These are phyloP conservation scores for Epinephelus malabaricus DNA, from an alignment of 2,797 vertebrate species.

Conservation along the genomic window DNA sequence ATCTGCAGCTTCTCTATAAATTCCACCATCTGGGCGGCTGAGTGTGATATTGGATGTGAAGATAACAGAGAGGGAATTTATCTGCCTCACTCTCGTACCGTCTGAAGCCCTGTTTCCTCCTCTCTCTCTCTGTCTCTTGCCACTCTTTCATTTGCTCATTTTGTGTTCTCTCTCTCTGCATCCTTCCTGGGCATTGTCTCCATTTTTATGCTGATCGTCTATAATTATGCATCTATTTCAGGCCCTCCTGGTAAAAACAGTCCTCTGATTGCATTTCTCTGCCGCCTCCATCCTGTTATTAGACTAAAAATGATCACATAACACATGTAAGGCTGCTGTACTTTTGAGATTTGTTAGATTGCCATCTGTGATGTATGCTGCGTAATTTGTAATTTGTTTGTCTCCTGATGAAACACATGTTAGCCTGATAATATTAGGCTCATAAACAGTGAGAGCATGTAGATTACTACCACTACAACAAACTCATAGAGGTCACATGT, in stretches of 20 bases:
- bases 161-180: constrained; percentile 7
- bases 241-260: constrained; percentile 61
- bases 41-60: constrained; percentile 31
- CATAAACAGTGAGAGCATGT: neutral
- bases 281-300: constrained; percentile 56
- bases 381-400: neutral
- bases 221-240: constrained; percentile 78
- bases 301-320: constrained; percentile 32
- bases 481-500: neutral
- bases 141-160: constrained; percentile 49
- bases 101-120: constrained; percentile 38
- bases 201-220: constrained; percentile 58
- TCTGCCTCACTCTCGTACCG: constrained; percentile 19
- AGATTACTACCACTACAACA: neutral
- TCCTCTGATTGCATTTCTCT: constrained; percentile 52
- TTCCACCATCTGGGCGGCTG: constrained; percentile 24
- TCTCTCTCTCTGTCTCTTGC: constrained; percentile 1
- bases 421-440: neutral
- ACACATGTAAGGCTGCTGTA: constrained; percentile 1
- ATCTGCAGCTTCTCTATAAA: constrained; percentile 23
- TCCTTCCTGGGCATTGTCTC: constrained; percentile 35
- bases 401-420: neutral
- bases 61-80: constrained; percentile 42
- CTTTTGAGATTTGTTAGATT: constrained; percentile 6
- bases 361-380: neutral